These are phyloP conservation scores for Leptoclinus maculatus DNA, from an alignment of 2,797 vertebrate species.

Conservation along the genomic window DNA sequence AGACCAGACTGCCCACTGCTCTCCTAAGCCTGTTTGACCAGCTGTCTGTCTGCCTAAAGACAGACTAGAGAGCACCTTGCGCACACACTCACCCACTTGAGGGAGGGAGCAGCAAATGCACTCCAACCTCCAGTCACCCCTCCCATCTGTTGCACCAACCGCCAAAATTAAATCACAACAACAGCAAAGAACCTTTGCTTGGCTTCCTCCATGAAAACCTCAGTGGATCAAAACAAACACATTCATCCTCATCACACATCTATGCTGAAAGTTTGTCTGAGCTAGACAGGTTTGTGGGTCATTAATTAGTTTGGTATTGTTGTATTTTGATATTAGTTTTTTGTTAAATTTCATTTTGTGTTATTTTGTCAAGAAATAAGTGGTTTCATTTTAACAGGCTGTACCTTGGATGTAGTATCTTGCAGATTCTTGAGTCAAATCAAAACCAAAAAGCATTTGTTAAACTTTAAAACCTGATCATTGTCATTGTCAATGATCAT, in stretches of 20 bases:
- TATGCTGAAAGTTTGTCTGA: neutral
- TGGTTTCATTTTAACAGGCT: neutral
- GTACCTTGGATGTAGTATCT: neutral
- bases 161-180: constrained; percentile 74
- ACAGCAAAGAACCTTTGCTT: constrained; percentile 45
- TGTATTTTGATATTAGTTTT: neutral
- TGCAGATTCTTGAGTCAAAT: neutral
- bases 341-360: neutral
- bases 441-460: neutral
- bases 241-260: neutral
- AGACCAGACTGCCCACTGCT: constrained; percentile 78
- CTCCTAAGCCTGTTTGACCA: constrained; percentile 85
- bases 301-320: neutral
- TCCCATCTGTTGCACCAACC: constrained; percentile 74
- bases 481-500: too few species aligned
- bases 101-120: constrained; percentile 57
- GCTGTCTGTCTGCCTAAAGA: constrained; percentile 81
- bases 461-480: neutral
- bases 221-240: constrained; percentile 26
- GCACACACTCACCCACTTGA: constrained; percentile 55
- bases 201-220: constrained; percentile 34
- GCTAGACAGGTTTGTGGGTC: neutral
- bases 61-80: constrained; percentile 60
- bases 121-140: constrained; percentile 50
- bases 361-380: neutral